Evolutionary conservation across 2,113 vertebrate species (phyloP), one percentile per base, ranked within the genome.

Genomic region (Malurus cyaneus): DNA sequence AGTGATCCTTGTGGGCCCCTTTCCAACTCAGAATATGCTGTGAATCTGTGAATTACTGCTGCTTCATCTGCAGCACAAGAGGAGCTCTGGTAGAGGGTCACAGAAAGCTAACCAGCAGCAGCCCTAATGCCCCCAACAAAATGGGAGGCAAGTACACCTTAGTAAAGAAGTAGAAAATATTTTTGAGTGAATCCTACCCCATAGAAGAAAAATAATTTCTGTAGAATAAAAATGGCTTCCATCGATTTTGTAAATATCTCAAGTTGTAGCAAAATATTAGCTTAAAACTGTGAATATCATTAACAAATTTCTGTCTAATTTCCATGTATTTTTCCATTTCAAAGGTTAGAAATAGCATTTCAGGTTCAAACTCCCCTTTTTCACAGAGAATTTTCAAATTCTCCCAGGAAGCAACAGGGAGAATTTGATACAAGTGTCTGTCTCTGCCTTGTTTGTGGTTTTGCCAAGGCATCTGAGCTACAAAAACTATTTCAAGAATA

Each of bases 81-180:
- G 21, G 10, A 65, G 23, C 3, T 9, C 34, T 3, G 0, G 5
- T 4, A 71, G 32, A 66, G 11, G 3, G 4, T 52, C 39, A 34
- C 41, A 47, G 56, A n/a, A 47, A 70, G 21, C 12, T 62, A 44
- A 56, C 7, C 10, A 74, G 19, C 34, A 52, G 24, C 9, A 80
- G 1, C 8, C 10, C 56, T 78, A 53, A 53, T 41, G 13, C 11
- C 6, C 20, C 6, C 7, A 39, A 32, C 11, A 92, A 74, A 24
- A 0, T n/a, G 8, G 10, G 20, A 50, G 14, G 47, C 52, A 74
- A 59, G 71, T 41, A 18, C 31, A 29, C 29, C 34, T 36, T 66
- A 66, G 14, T 2, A 62, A 44, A 66, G 34, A 71, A 56, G 15
- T 21, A 56, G 18, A 62, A 78, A 82, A 84, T 3, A 39, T 20